A percentile compares a stretch with the other conserved stretches of the same genome.
Conservation (phyloP, 2,888 invertebrate species). For the Camptogramma bilineatum region DNA sequence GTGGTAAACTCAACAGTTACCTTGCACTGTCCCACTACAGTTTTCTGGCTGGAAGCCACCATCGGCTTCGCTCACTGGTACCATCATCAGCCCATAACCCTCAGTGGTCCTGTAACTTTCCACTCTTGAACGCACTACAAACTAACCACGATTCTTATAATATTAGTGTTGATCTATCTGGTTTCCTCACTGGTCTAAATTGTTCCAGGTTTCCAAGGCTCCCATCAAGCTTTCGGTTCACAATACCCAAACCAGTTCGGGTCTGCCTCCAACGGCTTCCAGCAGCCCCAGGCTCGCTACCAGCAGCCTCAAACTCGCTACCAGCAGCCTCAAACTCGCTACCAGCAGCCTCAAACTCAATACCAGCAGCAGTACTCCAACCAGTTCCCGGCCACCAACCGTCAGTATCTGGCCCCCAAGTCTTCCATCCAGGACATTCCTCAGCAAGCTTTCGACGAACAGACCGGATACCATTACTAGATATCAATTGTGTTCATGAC, state of each 20-base stretch:
- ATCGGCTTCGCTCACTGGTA: too few species aligned
- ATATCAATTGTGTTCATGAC: constrained; percentile 35
- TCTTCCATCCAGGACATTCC: constrained; percentile 57
- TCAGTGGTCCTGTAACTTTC: too few species aligned
- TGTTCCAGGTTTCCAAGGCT: constrained; percentile 47
- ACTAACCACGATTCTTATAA: too few species aligned
- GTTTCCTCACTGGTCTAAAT: background rate
- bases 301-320: constrained; percentile 42
- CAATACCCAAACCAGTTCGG: constrained; percentile 52
- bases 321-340: constrained; percentile 30
- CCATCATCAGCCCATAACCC: too few species aligned
- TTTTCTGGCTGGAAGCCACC: too few species aligned
- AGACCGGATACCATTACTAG: constrained; percentile 75
- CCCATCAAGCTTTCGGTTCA: constrained; percentile 23
- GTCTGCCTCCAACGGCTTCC: constrained; percentile 41
- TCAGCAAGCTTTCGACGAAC: constrained; percentile 74
- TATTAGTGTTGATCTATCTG: too few species aligned
- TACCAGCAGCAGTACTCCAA: constrained; percentile 38
- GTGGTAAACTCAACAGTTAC: too few species aligned
- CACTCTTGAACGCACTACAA: too few species aligned
- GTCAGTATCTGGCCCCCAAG: constrained; percentile 72
- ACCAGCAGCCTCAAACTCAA: constrained; percentile 38
- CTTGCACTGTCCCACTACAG: too few species aligned
- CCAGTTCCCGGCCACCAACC: constrained; percentile 60
- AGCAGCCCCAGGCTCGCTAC: constrained; percentile 33